phyloP scores from a whole-genome alignment of 2,888 invertebrate genomes.

The Acronicta alni region DNA sequence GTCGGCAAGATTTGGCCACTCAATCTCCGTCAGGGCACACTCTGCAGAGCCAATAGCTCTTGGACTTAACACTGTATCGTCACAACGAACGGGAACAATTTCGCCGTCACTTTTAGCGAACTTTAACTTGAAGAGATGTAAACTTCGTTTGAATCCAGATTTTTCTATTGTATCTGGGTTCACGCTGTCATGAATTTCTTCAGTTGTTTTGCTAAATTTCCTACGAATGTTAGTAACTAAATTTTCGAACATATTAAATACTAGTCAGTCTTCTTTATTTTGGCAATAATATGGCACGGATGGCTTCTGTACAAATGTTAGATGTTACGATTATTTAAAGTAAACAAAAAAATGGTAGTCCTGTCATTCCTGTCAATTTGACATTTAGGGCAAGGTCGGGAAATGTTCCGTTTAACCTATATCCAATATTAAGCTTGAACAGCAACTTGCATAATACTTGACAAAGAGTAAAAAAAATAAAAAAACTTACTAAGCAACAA shows the following conservation, averaged over 20 bases:
- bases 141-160: constrained; percentile 73
- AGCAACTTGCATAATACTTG: background rate
- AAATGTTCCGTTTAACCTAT: constrained; percentile 71
- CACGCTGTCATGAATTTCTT: constrained; percentile 64
- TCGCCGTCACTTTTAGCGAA: constrained; percentile 66
- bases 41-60: constrained; percentile 85
- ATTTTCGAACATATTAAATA: constrained; percentile 84
- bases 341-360: constrained; percentile 69
- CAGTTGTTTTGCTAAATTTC: constrained; percentile 79
- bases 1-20: constrained; percentile 88
- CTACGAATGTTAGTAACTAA: constrained; percentile 81
- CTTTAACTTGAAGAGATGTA: constrained; percentile 77
- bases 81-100: constrained; percentile 68
- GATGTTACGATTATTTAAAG: constrained; percentile 55
- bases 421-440: constrained; percentile 27
- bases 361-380: constrained; percentile 77
- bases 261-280: constrained; percentile 83
- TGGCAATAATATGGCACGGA: constrained; percentile 81
- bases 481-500: constrained; percentile 90
- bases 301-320: constrained; percentile 64
- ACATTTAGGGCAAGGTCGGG: constrained; percentile 86
- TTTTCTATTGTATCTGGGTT: constrained; percentile 68
- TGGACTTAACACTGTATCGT: constrained; percentile 86
- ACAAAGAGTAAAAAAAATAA: constrained; percentile 42
- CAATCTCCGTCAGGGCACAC: constrained; percentile 84